A percentile compares a stretch with the other conserved stretches of the same genome.
Evolutionary conservation across 2,113 vertebrate genomes (phyloP).

Genomic region (Embiotoca jacksoni): DNA sequence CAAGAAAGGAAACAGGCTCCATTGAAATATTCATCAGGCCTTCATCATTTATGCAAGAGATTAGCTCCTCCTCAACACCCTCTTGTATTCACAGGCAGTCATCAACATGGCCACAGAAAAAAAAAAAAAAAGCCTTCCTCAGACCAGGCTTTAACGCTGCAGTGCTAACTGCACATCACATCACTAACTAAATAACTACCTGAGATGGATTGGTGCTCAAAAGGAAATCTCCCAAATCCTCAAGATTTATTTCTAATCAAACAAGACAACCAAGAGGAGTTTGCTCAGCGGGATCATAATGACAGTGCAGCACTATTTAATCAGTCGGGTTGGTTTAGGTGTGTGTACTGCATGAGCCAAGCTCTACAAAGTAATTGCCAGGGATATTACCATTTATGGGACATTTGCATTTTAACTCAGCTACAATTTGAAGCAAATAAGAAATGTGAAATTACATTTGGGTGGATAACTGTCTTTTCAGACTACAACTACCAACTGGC

Average conservation of each 20-base stretch:
- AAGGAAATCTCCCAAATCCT: constrained; percentile 77
- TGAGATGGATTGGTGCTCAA: constrained; percentile 49
- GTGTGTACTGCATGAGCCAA: constrained; percentile 71
- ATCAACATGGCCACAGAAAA: constrained; percentile 70
- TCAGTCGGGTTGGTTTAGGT: constrained; percentile 78
- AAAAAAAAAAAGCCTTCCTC: constrained; percentile 35
- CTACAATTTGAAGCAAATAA: constrained; percentile 62
- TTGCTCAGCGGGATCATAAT: constrained; percentile 71
- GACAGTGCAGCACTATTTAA: constrained; percentile 77
- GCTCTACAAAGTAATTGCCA: constrained; percentile 79
- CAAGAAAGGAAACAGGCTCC: constrained; percentile 77
- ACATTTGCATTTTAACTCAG: constrained; percentile 70
- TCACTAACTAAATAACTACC: constrained; percentile 70
- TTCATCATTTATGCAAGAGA: constrained; percentile 87
- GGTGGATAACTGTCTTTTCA: constrained; percentile 25
- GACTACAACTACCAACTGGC: constrained; percentile 19
- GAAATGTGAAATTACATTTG: constrained; percentile 52
- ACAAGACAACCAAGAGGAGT: constrained; percentile 79
- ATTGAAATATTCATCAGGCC: constrained; percentile 87
- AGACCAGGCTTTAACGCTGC: constrained; percentile 33
- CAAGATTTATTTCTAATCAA: constrained; percentile 85
- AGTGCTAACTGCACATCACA: constrained; percentile 50
- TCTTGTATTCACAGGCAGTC: constrained; percentile 78
- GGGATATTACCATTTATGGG: constrained; percentile 55
- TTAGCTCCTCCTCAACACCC: constrained; percentile 84